Percentiles rank a stretch among this genome's conserved stretches.
phyloP scores from a whole-genome alignment of 1,140 invertebrate species.

The Anastrepha ludens region DNA sequence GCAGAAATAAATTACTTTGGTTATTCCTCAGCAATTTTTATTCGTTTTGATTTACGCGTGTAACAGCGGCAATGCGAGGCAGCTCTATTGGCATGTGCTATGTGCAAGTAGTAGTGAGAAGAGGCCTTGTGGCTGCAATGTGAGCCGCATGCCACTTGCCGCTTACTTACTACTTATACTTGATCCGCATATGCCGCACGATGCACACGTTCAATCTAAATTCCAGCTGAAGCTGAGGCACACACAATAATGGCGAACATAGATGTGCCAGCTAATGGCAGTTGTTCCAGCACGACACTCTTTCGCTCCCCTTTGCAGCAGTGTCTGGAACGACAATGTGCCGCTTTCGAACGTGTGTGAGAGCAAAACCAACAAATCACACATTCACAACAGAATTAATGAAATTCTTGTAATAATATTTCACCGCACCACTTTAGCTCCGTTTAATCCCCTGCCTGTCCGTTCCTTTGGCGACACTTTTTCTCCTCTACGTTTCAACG shows the following conservation, averaged over 20 bases:
- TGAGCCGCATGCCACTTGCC: not conserved
- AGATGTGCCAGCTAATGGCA: not conserved
- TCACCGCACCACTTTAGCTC: constrained; percentile 16
- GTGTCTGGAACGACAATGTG: not conserved
- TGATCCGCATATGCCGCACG: not conserved
- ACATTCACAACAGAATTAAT: constrained; percentile 51
- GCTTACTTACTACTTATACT: not conserved
- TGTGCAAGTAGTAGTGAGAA: too few species aligned
- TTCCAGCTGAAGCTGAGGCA: not conserved
- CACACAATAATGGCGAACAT: not conserved
- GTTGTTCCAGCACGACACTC: not conserved
- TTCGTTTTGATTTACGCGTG: constrained; percentile 27
- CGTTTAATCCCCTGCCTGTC: constrained; percentile 22
- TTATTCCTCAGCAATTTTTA: constrained; percentile 48
- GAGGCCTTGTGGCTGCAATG: not conserved
- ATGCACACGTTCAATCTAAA: constrained; percentile 37
- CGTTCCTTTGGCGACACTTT: not conserved
- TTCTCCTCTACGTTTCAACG: not conserved
- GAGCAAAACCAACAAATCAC: constrained; percentile 42
- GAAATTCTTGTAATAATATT: constrained; percentile 52
- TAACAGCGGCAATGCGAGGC: not conserved
- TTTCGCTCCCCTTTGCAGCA: not conserved
- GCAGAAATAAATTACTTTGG: constrained; percentile 41
- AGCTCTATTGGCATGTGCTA: not conserved
- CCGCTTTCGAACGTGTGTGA: not conserved